Percentiles rank a stretch among this genome's conserved stretches.
phyloP scores from a whole-genome alignment of 2,797 vertebrate genomes.

The Crocodylus rhombifer region DNA sequence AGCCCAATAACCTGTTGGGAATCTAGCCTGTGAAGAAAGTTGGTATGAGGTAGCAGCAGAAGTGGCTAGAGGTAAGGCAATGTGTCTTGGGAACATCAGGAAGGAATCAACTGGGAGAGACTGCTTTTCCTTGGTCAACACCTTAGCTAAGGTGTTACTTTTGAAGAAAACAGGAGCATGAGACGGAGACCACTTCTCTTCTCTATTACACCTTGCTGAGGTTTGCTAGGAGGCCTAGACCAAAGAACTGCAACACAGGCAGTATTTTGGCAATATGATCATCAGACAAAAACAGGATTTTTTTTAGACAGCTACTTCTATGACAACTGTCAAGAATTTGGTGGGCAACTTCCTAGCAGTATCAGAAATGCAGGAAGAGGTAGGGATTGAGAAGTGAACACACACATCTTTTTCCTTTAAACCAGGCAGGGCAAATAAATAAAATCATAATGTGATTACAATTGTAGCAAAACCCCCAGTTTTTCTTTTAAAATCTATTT shows the following conservation, averaged over 20 bases:
- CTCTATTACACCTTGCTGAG: not conserved
- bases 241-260: not conserved
- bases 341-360: not conserved
- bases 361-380: not conserved
- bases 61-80: not conserved
- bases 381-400: not conserved
- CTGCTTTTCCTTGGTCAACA: not conserved
- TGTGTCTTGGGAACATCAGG: not conserved
- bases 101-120: not conserved
- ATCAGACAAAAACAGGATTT: not conserved
- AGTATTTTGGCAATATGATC: fast-evolving
- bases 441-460: not conserved
- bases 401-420: not conserved
- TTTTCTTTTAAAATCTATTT: too few relatives aligned
- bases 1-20: not conserved
- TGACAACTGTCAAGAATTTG: not conserved
- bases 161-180: not conserved
- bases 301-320: not conserved
- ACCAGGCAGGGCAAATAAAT: not conserved
- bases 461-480: too few relatives aligned
- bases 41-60: not conserved
- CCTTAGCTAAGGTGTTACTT: too few relatives aligned
- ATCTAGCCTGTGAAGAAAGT: not conserved
- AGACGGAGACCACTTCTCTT: not conserved
- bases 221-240: not conserved